phyloP scores from a whole-genome alignment of 92 coral and sea anemone species.

The Muricea muricata region DNA sequence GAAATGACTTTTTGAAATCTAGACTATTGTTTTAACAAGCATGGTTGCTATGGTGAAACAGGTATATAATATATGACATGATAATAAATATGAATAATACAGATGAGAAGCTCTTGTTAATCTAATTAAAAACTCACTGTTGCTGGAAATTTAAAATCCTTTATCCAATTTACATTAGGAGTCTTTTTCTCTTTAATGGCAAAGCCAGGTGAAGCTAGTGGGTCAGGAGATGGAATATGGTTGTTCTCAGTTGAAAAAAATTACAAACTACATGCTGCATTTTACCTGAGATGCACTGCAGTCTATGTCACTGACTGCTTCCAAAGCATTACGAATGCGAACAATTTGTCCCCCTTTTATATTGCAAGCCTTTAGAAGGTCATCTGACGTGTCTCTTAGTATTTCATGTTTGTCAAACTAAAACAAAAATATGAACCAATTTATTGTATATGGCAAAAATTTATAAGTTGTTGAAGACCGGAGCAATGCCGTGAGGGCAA shows the following conservation, averaged over 20 bases:
- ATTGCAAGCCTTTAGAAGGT: conserved; percentile 44
- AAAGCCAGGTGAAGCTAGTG: conserved; percentile 22
- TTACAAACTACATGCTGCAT: too few relatives aligned
- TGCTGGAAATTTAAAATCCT: background rate
- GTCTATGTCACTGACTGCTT: background rate
- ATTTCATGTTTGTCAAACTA: conserved; percentile 38
- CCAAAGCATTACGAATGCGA: conserved; percentile 22
- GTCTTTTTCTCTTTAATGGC: conserved; percentile 18
- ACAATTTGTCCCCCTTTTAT: conserved; percentile 56
- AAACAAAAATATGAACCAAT: background rate
- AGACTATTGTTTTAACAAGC: too few relatives aligned
- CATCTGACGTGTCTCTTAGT: conserved; percentile 29
- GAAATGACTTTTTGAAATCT: too few relatives aligned
- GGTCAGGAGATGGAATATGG: background rate
- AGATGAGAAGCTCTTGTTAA: too few relatives aligned
- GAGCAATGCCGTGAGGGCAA: too few relatives aligned
- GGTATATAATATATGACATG: too few relatives aligned
- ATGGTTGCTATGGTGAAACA: too few relatives aligned
- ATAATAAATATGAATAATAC: too few relatives aligned
- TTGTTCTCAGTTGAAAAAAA: too few relatives aligned
- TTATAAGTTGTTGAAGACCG: too few relatives aligned
- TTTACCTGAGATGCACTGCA: too few relatives aligned
- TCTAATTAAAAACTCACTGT: background rate
- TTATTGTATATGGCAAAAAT: too few relatives aligned
- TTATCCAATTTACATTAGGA: conserved; percentile 23